Percentiles rank a stretch among this genome's conserved stretches.
Evolutionary conservation across 64 coral and sea anemone genomes (phyloP).

Genomic region (Porites australiensis): DNA sequence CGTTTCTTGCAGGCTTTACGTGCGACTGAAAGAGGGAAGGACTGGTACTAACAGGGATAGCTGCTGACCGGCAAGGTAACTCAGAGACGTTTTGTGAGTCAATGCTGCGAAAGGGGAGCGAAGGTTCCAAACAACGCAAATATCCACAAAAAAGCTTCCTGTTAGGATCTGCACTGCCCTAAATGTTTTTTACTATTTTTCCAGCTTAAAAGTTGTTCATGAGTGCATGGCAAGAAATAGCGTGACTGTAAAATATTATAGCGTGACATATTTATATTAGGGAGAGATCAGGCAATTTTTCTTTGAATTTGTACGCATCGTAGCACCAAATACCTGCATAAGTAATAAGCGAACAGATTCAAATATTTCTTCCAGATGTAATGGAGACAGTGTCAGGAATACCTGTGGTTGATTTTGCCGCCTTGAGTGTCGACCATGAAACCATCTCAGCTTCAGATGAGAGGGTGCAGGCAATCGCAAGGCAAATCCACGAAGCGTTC

Average conservation of each 20-base stretch:
- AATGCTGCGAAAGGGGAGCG: background rate
- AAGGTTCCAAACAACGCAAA: background rate
- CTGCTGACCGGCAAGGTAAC: conserved; percentile 23
- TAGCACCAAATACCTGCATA: no score
- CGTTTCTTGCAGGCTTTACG: conserved; percentile 6
- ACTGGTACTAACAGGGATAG: background rate
- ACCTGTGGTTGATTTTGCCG: conserved; percentile 63
- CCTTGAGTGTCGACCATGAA: conserved; percentile 39
- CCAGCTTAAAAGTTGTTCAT: no score
- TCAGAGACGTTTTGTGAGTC: background rate
- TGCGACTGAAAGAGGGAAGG: background rate
- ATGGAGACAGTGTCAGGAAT: conserved; percentile 46
- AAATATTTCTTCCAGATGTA: background rate
- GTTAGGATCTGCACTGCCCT: no score
- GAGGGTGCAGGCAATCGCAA: conserved; percentile 37
- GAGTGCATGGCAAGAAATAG: no score
- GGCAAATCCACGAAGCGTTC: conserved; percentile 53
- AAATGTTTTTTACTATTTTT: no score
- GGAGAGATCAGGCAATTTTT: no score
- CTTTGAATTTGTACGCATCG: no score
- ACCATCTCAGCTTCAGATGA: conserved; percentile 8
- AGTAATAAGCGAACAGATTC: background rate
- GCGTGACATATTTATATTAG: background rate
- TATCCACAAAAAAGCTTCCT: no score
- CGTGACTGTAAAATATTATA: background rate